Conservation (phyloP, 2,113 vertebrate genomes). For the Hyla sarda region DNA sequence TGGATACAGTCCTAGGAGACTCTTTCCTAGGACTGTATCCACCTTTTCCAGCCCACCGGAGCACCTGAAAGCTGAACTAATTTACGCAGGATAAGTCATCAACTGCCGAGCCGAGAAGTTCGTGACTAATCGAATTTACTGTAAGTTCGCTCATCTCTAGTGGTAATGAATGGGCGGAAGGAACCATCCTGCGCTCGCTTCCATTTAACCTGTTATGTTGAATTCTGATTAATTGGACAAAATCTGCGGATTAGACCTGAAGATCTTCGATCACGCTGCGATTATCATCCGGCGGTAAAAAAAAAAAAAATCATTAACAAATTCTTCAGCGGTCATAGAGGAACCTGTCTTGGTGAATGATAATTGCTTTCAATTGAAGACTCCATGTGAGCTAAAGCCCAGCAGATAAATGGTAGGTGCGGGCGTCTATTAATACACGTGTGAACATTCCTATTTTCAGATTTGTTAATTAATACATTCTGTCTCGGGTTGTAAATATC, state of each 20-base stretch:
- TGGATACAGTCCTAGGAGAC: too few species aligned
- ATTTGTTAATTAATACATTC: not conserved
- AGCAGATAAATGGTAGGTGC: not conserved
- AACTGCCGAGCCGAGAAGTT: too few species aligned
- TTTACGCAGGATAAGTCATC: too few species aligned
- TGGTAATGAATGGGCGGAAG: constrained; percentile 1
- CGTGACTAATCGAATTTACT: too few species aligned
- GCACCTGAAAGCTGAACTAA: too few species aligned
- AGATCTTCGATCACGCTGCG: not conserved
- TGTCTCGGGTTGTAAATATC: constrained; percentile 27
- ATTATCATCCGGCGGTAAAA: not conserved
- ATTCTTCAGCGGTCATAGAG: constrained; percentile 15
- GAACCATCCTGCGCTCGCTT: not conserved
- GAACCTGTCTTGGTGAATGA: constrained; percentile 5
- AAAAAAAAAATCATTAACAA: not conserved
- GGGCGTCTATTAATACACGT: constrained; percentile 6
- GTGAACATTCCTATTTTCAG: not conserved
- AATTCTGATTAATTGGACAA: not conserved
- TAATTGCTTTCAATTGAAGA: constrained; percentile 24
- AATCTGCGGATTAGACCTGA: not conserved
- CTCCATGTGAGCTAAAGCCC: not conserved
- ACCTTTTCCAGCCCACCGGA: too few species aligned
- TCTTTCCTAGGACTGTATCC: too few species aligned
- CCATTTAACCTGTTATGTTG: not conserved
- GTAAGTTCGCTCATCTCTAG: too few species aligned